Evolutionary conservation across 2,888 invertebrate species (phyloP), one percentile per base, ranked within the genome.

Genomic region (Rotaria magnacalcarata): DNA sequence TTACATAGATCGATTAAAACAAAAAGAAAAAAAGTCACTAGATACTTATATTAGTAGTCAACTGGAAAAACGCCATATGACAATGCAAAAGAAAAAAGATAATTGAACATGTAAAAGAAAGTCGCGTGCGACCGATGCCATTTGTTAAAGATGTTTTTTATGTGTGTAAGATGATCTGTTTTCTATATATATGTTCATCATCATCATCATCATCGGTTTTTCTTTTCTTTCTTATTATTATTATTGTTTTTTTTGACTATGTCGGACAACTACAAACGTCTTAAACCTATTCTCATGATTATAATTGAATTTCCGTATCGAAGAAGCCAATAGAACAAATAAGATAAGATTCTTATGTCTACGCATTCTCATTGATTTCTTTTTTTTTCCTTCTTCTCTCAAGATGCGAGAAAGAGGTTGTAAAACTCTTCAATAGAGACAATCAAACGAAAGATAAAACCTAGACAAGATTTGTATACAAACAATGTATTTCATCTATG

Each of bases 61-160:
- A 67, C 67, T 67, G 67, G 67, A 67, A 67, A 67, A 67, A 67
- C 67, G 67, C 67, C 67, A 67, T 67, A 67, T 67, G 67, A 67
- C 67, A 67, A 67, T 67, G 19, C 16, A 41, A 67, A 67, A 67
- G 16, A 67, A 16, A 67, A 34, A 67, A 67, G 67, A 67, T 67
- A 67, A 67, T 67, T 67, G 67, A 67, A 67, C 67, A 67, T 67
- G 67, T 41, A 67, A 67, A 67, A 34, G 67, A 67, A 67, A 41
- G 67, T 67, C 67, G 67, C 67, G 67, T 67, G 67, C 67, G 67
- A 67, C 67, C 67, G 67, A 67, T 67, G 67, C 67, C 67, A 67
- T 67, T 67, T 67, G 67, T 67, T 67, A 67, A 67, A 67, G 67
- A 67, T 67, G 67, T 67, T 67, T 67, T 60, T 67, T 67, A 67